Percentiles rank a stretch among this genome's conserved stretches.
Conservation (phyloP, 1,140 invertebrate species). For the Ostrea edulis region DNA sequence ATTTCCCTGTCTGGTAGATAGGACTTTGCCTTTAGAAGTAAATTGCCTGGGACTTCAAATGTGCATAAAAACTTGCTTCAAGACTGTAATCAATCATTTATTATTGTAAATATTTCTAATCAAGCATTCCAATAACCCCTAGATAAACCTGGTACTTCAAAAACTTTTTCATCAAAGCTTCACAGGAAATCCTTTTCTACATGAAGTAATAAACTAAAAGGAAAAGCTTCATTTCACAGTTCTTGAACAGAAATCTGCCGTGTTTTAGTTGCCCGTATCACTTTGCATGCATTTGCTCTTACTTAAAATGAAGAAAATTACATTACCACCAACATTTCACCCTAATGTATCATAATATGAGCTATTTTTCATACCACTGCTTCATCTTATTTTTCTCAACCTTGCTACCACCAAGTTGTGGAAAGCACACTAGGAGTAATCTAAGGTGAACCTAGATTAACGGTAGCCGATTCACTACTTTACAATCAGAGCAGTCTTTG, state of each 20-base stretch:
- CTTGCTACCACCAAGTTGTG: slow-evolving; percentile 5
- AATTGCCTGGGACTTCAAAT: slow-evolving; percentile 33
- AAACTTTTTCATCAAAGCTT: slow-evolving; percentile 17
- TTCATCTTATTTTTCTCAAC: neutral
- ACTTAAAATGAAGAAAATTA: slow-evolving; percentile 22
- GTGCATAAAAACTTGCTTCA: slow-evolving; percentile 23
- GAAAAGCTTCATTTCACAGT: slow-evolving; percentile 31
- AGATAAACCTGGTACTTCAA: slow-evolving; percentile 24
- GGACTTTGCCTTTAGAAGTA: neutral
- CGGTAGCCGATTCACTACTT: neutral
- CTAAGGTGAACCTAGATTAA: neutral
- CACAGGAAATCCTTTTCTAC: neutral
- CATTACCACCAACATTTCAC: slow-evolving; percentile 10
- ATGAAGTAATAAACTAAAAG: neutral
- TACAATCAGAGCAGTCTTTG: neutral
- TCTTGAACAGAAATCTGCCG: slow-evolving; percentile 10
- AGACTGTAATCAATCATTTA: slow-evolving; percentile 25
- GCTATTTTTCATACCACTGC: slow-evolving; percentile 14
- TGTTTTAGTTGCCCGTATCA: slow-evolving; percentile 14
- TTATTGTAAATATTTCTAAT: slow-evolving; percentile 38
- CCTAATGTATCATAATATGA: slow-evolving; percentile 27
- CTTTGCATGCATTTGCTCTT: slow-evolving; percentile 20
- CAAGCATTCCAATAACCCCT: slow-evolving; percentile 22
- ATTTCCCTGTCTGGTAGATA: slow-evolving; percentile 7
- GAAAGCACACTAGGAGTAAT: slow-evolving; percentile 1